These are phyloP conservation scores for Blastomussa wellsi DNA, from an alignment of 92 coral and sea anemone genomes.

Conservation along the genomic window DNA sequence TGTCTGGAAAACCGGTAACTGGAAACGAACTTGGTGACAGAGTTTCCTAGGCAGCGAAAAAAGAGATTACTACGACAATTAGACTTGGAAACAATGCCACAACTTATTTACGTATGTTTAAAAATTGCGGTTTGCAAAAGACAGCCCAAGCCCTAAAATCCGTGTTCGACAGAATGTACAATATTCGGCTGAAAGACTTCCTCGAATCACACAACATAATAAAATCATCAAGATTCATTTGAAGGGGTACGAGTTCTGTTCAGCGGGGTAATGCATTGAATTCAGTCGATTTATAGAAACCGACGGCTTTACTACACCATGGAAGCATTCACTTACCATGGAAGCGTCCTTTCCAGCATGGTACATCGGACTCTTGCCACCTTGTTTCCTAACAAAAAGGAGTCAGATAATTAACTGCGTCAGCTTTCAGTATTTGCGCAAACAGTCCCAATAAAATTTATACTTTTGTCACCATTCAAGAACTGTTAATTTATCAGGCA, in stretches of 20 bases:
- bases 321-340: slow-evolving; percentile 51
- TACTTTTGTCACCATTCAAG: background rate
- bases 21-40: slow-evolving; percentile 49
- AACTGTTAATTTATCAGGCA: background rate
- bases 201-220: background rate
- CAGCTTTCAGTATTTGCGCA: background rate
- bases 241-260: background rate
- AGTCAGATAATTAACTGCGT: background rate
- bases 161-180: background rate
- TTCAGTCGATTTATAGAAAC: background rate
- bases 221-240: background rate
- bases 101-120: background rate
- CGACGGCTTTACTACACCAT: background rate
- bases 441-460: background rate
- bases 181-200: background rate
- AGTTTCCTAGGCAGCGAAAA: slow-evolving; percentile 43
- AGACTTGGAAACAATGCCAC: slow-evolving; percentile 13
- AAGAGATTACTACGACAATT: slow-evolving; percentile 50
- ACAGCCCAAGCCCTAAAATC: background rate
- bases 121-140: background rate
- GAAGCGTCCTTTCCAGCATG: slow-evolving; percentile 18
- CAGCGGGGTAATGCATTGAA: background rate
- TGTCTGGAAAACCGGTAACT: slow-evolving; percentile 36
- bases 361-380: slow-evolving; percentile 41
- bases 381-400: background rate